These are phyloP conservation scores for Leguminivora glycinivorella DNA, from an alignment of 1,140 invertebrate species.

Conservation along the genomic window DNA sequence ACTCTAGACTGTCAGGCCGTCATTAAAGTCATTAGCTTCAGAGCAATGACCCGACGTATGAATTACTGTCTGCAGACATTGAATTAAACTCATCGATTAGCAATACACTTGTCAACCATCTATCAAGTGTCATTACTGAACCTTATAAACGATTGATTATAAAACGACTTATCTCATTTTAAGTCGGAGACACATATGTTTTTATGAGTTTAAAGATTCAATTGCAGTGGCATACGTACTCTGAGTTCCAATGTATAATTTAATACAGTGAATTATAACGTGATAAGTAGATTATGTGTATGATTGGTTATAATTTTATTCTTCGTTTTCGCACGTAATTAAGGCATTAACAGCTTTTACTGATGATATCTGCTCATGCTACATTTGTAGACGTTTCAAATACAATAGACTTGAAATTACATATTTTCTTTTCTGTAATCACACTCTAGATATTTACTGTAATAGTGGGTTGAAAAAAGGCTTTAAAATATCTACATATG, in stretches of 20 bases:
- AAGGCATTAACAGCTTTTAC: background rate
- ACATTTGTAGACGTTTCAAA: background rate
- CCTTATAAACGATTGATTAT: background rate
- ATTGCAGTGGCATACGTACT: background rate
- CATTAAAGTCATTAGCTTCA: background rate
- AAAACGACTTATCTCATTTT: background rate
- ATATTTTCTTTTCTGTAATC: background rate
- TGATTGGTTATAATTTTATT: constrained; percentile 24
- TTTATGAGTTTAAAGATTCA: background rate
- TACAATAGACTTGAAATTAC: background rate
- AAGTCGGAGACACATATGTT: background rate
- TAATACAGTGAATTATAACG: constrained; percentile 8
- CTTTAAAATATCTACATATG: too few relatives aligned
- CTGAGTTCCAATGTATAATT: background rate
- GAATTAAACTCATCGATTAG: constrained; percentile 22
- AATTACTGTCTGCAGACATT: background rate
- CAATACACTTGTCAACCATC: constrained; percentile 1
- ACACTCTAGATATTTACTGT: too few relatives aligned
- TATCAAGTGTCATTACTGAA: constrained; percentile 5
- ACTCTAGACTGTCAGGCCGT: background rate
- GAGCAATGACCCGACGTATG: background rate
- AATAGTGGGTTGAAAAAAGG: too few relatives aligned
- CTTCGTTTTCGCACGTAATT: background rate
- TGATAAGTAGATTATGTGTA: background rate
- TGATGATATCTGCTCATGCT: background rate